These are phyloP conservation scores for Mya arenaria DNA, from an alignment of 1,140 invertebrate species.

Conservation along the genomic window DNA sequence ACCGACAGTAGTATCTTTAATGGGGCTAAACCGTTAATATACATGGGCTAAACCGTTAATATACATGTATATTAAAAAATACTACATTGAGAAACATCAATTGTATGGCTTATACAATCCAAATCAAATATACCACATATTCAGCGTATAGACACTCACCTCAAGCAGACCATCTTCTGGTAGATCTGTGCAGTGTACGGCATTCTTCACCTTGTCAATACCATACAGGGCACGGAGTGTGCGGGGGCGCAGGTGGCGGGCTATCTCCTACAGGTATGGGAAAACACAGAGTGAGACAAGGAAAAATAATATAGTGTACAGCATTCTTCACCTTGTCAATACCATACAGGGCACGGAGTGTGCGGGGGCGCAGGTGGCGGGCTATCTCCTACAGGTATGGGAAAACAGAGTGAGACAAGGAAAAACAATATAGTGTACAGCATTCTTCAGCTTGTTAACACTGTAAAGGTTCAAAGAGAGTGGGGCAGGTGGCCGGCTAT, in stretches of 20 bases:
- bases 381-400: constrained; percentile 90
- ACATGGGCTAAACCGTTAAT: not conserved
- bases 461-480: constrained; percentile 92
- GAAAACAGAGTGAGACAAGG: no score
- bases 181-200: constrained; percentile 95
- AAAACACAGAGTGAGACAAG: not conserved
- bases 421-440: no score
- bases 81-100: not conserved
- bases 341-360: constrained; percentile 92
- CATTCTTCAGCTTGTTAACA: constrained; percentile 91
- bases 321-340: constrained; percentile 92
- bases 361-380: constrained; percentile 89
- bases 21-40: not conserved
- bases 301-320: no score
- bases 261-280: constrained; percentile 87
- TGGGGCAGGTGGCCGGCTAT: constrained; percentile 91
- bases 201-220: constrained; percentile 91
- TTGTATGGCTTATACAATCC: not conserved
- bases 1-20: not conserved
- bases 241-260: constrained; percentile 89
- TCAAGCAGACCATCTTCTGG: constrained; percentile 92
- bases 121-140: not conserved
- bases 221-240: constrained; percentile 93
- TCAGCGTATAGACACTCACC: constrained; percentile 77
- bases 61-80: not conserved